Evolutionary conservation across 2,113 vertebrate species (phyloP).

Genomic region (Channa argus): DNA sequence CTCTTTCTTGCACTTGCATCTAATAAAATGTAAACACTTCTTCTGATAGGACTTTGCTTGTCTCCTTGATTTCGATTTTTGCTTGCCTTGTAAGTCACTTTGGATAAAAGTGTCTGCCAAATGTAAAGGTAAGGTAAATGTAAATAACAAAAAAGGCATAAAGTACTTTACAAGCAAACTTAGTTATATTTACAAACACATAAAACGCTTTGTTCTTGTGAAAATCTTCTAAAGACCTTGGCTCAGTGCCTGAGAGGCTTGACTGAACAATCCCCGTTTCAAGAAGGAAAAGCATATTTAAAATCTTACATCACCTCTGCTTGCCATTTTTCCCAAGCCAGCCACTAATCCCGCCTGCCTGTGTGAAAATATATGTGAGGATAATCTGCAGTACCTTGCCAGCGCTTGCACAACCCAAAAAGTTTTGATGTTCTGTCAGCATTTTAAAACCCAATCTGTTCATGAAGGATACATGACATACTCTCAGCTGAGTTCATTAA

Average conservation of each 20-base stretch:
- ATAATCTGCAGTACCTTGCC: slow-evolving; percentile 56
- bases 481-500: slow-evolving; percentile 36
- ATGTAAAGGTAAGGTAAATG: background rate
- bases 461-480: slow-evolving; percentile 30
- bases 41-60: no score
- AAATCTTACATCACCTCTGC: slow-evolving; percentile 52
- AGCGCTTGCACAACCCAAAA: slow-evolving; percentile 23
- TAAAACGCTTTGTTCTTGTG: slow-evolving; percentile 40
- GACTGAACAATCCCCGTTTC: slow-evolving; percentile 44
- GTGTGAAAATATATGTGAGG: slow-evolving; percentile 37
- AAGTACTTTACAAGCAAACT: slow-evolving; percentile 18
- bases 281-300: slow-evolving; percentile 52
- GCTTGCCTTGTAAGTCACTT: no score
- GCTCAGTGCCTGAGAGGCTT: slow-evolving; percentile 38
- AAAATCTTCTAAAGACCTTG: slow-evolving; percentile 47
- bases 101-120: no score
- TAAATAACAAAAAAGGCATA: slow-evolving; percentile 5
- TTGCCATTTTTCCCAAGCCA: slow-evolving; percentile 27
- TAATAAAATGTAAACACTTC: no score
- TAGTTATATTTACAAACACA: slow-evolving; percentile 14
- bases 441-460: slow-evolving; percentile 40
- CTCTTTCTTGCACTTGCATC: no score
- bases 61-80: no score
- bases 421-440: slow-evolving; percentile 48
- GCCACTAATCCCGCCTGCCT: slow-evolving; percentile 50